Evolutionary conservation across 2,888 invertebrate genomes (phyloP).

Genomic region (Sepioteuthis lessoniana): DNA sequence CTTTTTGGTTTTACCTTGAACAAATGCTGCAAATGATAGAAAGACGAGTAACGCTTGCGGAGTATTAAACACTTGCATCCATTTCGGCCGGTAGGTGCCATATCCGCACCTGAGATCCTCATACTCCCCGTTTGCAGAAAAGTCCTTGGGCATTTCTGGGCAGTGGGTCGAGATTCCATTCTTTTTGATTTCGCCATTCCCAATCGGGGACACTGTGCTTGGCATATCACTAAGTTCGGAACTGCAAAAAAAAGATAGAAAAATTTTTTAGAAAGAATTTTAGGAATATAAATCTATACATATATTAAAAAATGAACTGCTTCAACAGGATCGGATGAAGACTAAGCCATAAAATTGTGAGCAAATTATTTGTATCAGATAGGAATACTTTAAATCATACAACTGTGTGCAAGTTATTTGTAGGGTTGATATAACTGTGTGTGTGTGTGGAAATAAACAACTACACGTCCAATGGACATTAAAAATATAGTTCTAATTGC

Average conservation of each 20-base stretch:
- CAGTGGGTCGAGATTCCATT: background rate
- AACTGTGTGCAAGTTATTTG: too few species aligned
- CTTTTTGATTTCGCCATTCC: background rate
- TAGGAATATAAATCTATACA: too few species aligned
- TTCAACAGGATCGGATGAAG: too few species aligned
- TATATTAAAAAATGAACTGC: too few species aligned
- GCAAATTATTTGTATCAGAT: too few species aligned
- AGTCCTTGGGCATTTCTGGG: background rate
- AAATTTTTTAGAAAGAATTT: too few species aligned
- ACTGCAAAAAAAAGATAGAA: background rate
- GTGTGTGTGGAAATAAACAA: too few species aligned
- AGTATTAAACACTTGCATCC: background rate
- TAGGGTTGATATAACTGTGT: too few species aligned
- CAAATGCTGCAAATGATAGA: background rate
- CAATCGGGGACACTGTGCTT: background rate
- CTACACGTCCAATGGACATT: too few species aligned
- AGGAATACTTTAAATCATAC: too few species aligned
- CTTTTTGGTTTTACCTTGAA: slow-evolving; percentile 13
- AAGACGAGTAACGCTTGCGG: background rate
- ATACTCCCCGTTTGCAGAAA: background rate
- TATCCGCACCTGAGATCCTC: background rate
- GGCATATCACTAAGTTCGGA: background rate
- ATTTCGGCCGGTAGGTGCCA: background rate
- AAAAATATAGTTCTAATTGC: too few species aligned
- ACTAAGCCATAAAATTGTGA: too few species aligned